These are phyloP conservation scores for Acanthosepion esculentum DNA, from an alignment of 2,888 invertebrate species.

Conservation along the genomic window DNA sequence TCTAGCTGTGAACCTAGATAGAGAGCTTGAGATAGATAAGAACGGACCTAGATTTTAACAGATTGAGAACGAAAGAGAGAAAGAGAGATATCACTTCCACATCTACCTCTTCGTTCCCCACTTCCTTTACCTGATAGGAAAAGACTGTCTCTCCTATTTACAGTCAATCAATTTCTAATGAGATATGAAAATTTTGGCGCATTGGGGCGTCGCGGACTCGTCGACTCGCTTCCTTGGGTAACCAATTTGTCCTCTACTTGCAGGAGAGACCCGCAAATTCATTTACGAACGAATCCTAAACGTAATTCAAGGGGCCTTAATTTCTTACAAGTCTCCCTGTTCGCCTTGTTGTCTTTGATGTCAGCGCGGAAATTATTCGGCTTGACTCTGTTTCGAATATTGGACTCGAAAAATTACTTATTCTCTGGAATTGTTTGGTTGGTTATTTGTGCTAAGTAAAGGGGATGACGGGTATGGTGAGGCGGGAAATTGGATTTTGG, in stretches of 20 bases:
- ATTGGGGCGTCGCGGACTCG: conserved; percentile 33
- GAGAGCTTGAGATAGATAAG: too few relatives aligned
- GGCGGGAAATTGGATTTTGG: not conserved
- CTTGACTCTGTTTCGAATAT: not conserved
- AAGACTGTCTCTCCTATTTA: not conserved
- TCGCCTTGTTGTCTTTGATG: not conserved
- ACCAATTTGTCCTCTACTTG: conserved; percentile 4
- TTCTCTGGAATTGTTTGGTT: conserved; percentile 17
- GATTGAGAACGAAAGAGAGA: not conserved
- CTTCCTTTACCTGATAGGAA: not conserved
- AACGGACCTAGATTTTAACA: too few relatives aligned
- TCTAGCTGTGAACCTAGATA: too few relatives aligned
- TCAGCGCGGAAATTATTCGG: not conserved
- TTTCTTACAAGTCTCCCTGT: not conserved
- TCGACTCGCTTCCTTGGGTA: conserved; percentile 15
- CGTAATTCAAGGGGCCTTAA: not conserved
- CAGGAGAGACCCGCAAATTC: not conserved
- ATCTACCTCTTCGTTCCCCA: not conserved
- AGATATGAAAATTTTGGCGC: conserved; percentile 4
- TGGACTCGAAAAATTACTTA: conserved; percentile 14
- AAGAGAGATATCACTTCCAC: not conserved
- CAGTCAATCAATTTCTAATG: conserved; percentile 33
- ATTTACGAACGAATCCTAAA: not conserved
- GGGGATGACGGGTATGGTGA: not conserved
- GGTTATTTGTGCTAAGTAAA: not conserved